Evolutionary conservation across 2,888 invertebrate species (phyloP).

Genomic region (Meiosimyza platycephala): DNA sequence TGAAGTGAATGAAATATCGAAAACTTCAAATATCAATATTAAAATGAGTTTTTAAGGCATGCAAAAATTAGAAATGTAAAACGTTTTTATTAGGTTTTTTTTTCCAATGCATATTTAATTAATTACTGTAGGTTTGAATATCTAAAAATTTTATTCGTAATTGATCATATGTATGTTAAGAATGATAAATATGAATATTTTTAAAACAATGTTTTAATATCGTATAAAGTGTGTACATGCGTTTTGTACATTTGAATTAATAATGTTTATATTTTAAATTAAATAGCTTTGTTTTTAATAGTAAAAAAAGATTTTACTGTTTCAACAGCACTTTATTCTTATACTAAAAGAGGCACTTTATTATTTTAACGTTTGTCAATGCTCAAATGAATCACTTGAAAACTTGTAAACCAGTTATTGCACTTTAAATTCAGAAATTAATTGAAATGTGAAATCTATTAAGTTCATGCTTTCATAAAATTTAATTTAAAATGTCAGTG

Average conservation of each 20-base stretch:
- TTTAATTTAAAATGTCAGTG: no score
- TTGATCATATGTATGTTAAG: no score
- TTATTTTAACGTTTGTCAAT: neutral
- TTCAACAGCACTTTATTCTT: slow-evolving; percentile 6
- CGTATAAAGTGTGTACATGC: neutral
- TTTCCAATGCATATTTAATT: no score
- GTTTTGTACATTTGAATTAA: neutral
- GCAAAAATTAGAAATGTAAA: no score
- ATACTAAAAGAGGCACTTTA: neutral
- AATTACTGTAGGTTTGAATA: no score
- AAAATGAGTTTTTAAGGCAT: no score
- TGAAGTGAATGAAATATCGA: no score
- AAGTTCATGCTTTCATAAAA: no score
- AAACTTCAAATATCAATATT: no score
- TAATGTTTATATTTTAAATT: neutral
- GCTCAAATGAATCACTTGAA: neutral
- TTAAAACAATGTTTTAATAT: slow-evolving; percentile 6
- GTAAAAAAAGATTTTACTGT: neutral
- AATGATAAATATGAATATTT: neutral
- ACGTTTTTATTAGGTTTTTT: no score
- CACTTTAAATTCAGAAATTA: slow-evolving; percentile 2
- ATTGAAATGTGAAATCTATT: slow-evolving; percentile 12
- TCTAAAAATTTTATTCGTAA: no score
- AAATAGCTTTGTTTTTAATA: neutral
- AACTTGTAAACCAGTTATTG: slow-evolving; percentile 3